phyloP scores from a whole-genome alignment of 2,113 vertebrate genomes.

The Hydropotes inermis region DNA sequence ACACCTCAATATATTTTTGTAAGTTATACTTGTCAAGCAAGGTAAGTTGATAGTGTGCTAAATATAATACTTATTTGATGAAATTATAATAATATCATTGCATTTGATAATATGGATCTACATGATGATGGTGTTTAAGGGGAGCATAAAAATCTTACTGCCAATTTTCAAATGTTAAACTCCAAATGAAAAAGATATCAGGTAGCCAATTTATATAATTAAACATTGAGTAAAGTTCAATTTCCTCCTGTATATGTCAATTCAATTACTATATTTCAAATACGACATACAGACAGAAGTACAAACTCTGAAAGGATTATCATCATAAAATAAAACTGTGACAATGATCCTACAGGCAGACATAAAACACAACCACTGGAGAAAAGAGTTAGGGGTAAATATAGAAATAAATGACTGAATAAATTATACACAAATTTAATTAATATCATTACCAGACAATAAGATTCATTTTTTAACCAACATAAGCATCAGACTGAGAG shows the following conservation, averaged over 20 bases:
- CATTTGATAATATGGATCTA: not conserved
- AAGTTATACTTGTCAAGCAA: conserved; percentile 36
- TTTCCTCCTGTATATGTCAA: conserved; percentile 17
- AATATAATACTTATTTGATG: not conserved
- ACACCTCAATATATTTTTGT: not conserved
- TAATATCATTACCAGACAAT: not conserved
- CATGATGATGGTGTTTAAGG: not conserved
- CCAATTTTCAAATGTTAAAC: conserved; percentile 58
- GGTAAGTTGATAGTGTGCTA: not conserved
- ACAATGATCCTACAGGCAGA: not conserved
- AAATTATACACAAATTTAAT: not conserved
- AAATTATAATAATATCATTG: not conserved
- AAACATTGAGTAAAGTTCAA: conserved; percentile 36
- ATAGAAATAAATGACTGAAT: not conserved
- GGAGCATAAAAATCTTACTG: conserved; percentile 37
- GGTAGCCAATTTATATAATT: conserved; percentile 54
- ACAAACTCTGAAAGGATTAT: not conserved
- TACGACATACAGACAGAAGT: not conserved
- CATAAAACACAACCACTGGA: not conserved
- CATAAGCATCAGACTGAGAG: not conserved
- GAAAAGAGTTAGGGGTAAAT: not conserved
- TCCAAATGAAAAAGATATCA: conserved; percentile 25
- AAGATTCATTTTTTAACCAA: not conserved
- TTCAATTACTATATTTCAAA: conserved; percentile 53
- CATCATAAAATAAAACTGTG: not conserved